Evolutionary conservation across 2,797 vertebrate species (phyloP).

Genomic region (Coccyzus lansbergi): DNA sequence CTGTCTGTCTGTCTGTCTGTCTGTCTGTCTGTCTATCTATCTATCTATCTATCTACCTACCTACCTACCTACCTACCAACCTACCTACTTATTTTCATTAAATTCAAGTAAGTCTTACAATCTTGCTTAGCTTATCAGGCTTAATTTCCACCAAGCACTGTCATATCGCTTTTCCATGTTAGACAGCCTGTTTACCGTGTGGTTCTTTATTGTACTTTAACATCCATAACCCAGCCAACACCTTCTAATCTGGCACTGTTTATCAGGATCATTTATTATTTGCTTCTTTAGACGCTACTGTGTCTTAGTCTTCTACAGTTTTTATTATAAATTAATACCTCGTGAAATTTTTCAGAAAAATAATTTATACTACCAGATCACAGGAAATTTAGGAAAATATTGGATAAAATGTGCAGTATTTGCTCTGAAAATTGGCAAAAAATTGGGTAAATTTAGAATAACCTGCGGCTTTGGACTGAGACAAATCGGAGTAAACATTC

Average conservation of each 20-base stretch:
- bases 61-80: background rate
- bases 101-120: background rate
- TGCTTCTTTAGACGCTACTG: background rate
- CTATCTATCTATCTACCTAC: background rate
- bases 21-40: too few species aligned
- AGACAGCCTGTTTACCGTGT: background rate
- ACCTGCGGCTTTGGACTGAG: background rate
- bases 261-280: background rate
- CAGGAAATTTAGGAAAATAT: background rate
- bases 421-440: background rate
- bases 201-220: background rate
- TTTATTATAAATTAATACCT: background rate
- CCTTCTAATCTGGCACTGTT: background rate
- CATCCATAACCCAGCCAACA: background rate
- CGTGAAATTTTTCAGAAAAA: background rate
- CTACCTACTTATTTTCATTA: background rate
- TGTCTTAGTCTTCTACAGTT: background rate
- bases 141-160: background rate
- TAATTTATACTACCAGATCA: background rate
- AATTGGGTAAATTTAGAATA: background rate
- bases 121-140: background rate
- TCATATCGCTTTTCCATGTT: background rate
- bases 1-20: background rate
- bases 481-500: background rate
- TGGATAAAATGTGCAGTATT: background rate